A percentile compares a stretch with the other conserved stretches of the same genome.
Conservation (phyloP, 2,113 vertebrate genomes). For the Zeus faber region DNA sequence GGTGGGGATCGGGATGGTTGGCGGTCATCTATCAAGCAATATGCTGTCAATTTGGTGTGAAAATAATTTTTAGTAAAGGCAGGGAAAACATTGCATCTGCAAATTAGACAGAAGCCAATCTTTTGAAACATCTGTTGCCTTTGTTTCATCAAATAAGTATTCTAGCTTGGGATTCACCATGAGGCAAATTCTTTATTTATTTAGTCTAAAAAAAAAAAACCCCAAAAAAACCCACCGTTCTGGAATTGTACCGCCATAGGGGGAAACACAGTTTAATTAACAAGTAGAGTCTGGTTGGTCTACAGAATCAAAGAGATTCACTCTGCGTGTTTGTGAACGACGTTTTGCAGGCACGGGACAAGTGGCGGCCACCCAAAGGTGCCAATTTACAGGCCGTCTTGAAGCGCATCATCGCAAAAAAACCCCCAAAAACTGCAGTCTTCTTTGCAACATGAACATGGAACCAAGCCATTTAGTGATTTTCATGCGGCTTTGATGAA, state of each 20-base stretch:
- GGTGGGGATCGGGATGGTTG: neutral
- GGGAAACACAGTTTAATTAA: no score
- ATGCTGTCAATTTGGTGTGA: conserved; percentile 40
- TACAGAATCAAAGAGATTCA: no score
- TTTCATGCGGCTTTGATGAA: neutral
- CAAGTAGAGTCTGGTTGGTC: no score
- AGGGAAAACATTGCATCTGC: conserved; percentile 31
- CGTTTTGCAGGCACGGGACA: no score
- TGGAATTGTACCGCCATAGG: no score
- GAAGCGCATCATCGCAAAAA: no score
- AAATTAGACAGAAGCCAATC: conserved; percentile 22
- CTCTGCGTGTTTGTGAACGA: no score
- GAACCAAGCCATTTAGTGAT: neutral
- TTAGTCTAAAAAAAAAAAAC: no score
- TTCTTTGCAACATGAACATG: neutral
- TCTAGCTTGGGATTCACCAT: neutral
- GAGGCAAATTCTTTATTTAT: neutral
- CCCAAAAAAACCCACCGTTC: no score
- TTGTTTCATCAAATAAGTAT: neutral
- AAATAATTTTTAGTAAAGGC: conserved; percentile 39
- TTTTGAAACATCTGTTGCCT: conserved; percentile 44
- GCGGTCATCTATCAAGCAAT: conserved; percentile 42
- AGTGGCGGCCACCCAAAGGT: no score
- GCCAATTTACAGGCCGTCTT: no score
- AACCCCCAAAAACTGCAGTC: neutral